Evolutionary conservation across 2,888 invertebrate genomes (phyloP).

Genomic region (Crocallis elinguaria): DNA sequence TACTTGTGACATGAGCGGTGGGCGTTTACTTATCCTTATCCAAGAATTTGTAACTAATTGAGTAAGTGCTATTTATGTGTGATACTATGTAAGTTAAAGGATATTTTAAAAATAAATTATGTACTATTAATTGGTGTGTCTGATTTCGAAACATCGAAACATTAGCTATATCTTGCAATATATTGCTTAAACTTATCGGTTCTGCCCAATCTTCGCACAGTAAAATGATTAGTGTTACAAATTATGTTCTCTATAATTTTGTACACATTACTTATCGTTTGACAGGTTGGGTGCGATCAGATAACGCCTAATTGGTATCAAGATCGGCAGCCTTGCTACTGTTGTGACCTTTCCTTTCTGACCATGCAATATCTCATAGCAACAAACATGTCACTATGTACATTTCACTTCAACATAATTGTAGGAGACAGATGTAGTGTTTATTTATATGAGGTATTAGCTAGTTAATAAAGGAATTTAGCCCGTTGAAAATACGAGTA

Average conservation of each 20-base stretch:
- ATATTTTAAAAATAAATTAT: constrained; percentile 6
- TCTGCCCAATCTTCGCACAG: constrained; percentile 3
- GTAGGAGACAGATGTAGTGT: too few relatives aligned
- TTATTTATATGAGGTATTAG: too few relatives aligned
- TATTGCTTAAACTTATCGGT: constrained; percentile 10
- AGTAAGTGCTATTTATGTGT: constrained; percentile 24
- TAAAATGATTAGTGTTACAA: constrained; percentile 3
- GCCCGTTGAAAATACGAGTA: too few relatives aligned
- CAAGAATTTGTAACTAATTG: neutral
- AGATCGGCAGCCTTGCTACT: constrained; percentile 34
- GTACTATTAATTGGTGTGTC: constrained; percentile 5
- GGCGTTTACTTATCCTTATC: constrained; percentile 6
- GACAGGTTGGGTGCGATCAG: constrained; percentile 20
- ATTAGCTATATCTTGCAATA: constrained; percentile 4
- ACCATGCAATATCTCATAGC: constrained; percentile 21
- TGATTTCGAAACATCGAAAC: constrained; percentile 7
- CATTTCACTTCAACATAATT: neutral
- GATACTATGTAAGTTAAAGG: constrained; percentile 8
- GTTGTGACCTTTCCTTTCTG: constrained; percentile 37
- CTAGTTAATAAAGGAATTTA: too few relatives aligned
- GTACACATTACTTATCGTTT: constrained; percentile 10
- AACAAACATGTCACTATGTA: constrained; percentile 12
- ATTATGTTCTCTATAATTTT: constrained; percentile 5
- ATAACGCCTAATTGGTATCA: constrained; percentile 31
- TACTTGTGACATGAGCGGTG: constrained; percentile 44